Base-by-base conservation (phyloP, 2,888 invertebrate genomes). In the Aleiodes testaceus region DNA sequence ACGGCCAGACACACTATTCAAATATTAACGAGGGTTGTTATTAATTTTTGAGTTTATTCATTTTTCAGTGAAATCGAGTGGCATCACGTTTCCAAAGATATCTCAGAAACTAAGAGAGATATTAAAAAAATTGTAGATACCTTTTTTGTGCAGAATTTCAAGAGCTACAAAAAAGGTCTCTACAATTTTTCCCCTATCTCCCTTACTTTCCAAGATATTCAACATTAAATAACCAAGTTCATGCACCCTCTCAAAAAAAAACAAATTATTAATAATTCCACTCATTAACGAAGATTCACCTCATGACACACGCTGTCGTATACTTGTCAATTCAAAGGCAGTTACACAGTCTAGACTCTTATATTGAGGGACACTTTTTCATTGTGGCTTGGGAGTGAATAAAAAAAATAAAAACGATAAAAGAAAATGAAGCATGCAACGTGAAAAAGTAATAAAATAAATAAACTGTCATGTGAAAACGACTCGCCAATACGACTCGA, bases 291-390 rank as follows among this genome's bases (percentile, higher is more conserved):
- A 63, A 59, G 47, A 26, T 5, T 47, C 49, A 36, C 66, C 36
- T 66, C 63, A 72, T 76, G 74, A 72, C 70, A 76, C 69, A 66
- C 70, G 68, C 69, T 70, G 78, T 79, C 80, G 80, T 79, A 81
- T 80, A 79, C 77, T 79, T 81, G 81, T 81, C 81, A 80, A 80
- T 80, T 77, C 80, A 80, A 80, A 78, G 76, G 77, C 79, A 79
- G 79, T 80, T 80, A 80, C 77, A 72, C 73, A 73, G 80, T 81
- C 80, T 80, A 79, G 81, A 81, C 80, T 65, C 77, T 75, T 79
- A 79, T 79, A 79, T 79, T 77, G 74, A 50, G 52, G 52, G 26
- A 49, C 36, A 30, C 36, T 30, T 66, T 66, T 11, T 66, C 30
- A 52, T 52, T 36, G 36, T 52, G 4, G 18, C 9, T 18, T 36